These are phyloP conservation scores for Ceratosolen fusciceps DNA, from an alignment of 1,140 invertebrate species.

Conservation along the genomic window DNA sequence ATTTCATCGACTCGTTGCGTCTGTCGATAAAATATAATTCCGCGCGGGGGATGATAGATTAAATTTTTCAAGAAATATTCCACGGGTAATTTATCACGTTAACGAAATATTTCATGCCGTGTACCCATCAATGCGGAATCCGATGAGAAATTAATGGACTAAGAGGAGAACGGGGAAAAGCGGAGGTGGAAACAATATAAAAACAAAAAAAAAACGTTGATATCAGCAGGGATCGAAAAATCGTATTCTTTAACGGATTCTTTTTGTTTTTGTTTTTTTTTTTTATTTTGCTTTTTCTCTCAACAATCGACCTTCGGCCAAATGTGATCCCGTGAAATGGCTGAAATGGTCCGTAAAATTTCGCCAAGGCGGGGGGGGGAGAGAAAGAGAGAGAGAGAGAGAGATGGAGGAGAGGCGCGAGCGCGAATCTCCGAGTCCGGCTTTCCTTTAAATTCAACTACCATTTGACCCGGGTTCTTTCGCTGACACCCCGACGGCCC, in stretches of 20 bases:
- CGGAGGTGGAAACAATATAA: too few species aligned
- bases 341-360: conserved; percentile 6
- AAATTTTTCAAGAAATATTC: background rate
- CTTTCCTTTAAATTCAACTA: background rate
- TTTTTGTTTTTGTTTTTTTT: too few species aligned
- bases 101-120: background rate
- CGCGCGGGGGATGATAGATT: background rate
- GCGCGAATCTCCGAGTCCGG: background rate
- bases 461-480: background rate
- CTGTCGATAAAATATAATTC: background rate
- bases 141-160: background rate
- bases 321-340: background rate
- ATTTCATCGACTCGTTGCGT: background rate
- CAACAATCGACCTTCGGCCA: background rate
- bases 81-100: background rate
- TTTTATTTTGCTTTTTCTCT: too few species aligned
- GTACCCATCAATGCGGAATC: background rate
- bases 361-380: too few species aligned
- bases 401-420: too few species aligned
- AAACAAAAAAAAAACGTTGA: too few species aligned
- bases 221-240: background rate
- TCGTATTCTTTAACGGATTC: background rate
- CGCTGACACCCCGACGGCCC: too few species aligned
- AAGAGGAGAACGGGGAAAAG: background rate
- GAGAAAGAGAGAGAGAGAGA: too few species aligned